phyloP scores from a whole-genome alignment of 2,113 vertebrate genomes.

The Marmota monax region DNA sequence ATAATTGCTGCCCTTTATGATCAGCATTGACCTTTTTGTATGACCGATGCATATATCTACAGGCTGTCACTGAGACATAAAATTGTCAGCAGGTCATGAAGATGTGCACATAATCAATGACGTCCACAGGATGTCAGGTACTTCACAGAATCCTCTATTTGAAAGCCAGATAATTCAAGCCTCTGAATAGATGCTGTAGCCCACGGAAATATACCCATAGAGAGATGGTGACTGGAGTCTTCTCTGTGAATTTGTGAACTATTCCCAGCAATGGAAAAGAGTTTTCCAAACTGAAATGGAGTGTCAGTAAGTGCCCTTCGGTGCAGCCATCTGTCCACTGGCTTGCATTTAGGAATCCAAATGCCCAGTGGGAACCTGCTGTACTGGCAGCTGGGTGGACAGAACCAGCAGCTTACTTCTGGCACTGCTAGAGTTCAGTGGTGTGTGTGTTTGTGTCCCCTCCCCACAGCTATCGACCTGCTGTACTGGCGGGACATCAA shows the following conservation, averaged over 20 bases:
- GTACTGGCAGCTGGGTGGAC: rapidly evolving
- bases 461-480: constrained; percentile 94
- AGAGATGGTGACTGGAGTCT: background rate
- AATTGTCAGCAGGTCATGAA: background rate
- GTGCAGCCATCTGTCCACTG: background rate
- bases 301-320: background rate
- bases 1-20: background rate
- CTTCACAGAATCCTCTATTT: background rate
- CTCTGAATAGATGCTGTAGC: background rate
- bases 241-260: background rate
- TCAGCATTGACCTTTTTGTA: background rate
- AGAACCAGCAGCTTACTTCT: rapidly evolving
- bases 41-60: rapidly evolving
- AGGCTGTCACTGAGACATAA: background rate
- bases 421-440: rapidly evolving
- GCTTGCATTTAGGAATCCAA: background rate
- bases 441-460: constrained; percentile 20
- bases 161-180: background rate
- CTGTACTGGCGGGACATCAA: constrained; percentile 99
- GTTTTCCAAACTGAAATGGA: background rate
- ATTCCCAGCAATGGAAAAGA: background rate
- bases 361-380: background rate
- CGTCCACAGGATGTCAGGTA: background rate
- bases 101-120: background rate
- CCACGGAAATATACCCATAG: rapidly evolving